Base-by-base conservation (phyloP, 2,113 vertebrate species). In the Coryphaenoides rupestris region DNA sequence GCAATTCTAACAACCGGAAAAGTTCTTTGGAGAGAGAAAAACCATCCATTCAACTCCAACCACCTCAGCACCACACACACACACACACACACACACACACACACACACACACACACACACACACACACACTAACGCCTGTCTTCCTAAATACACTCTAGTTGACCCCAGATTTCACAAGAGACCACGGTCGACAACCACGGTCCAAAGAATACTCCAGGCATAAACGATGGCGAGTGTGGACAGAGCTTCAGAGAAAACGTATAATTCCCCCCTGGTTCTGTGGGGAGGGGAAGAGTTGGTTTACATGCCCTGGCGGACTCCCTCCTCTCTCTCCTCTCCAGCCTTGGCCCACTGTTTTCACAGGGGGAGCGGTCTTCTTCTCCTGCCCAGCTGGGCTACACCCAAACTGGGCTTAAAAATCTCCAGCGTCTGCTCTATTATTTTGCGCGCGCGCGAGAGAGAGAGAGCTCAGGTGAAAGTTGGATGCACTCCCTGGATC, bases 311-410 rank as follows among this genome's bases (percentile, higher is more conserved):
- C 6, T 22, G 50, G 60, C 60, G 58, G 47, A 33, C 55, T 73
- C 9, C 9, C 21, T 58, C 52, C 47, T 50, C 68, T 52, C 70
- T 40, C 33, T 40, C 33, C 33, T 40, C 2, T 40, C 59, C 54
- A 56, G 65, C 68, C 60, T 69, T 66, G 58, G 67, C 65, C 68
- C 74, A 77, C 77, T 74, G 69, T 77, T 85, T 75, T 76, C 57
- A 65, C 66, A 65, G 60, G 52, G 58, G n/a, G n/a, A 33, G 33
- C 4, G 33, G 5, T 40, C 2, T 79, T 65, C 24, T 50, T 62
- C 52, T 62, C 46, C 60, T 19, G 40, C 74, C 68, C 59, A 64
- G 66, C 63, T 69, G 66, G 72, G 26, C 53, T 55, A 46, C 24
- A 55, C 65, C 56, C 68, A 63, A 19, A 55, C 60, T 59, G 59